These are phyloP conservation scores for Ichneumon xanthorius DNA, from an alignment of 2,888 invertebrate genomes.

Conservation along the genomic window DNA sequence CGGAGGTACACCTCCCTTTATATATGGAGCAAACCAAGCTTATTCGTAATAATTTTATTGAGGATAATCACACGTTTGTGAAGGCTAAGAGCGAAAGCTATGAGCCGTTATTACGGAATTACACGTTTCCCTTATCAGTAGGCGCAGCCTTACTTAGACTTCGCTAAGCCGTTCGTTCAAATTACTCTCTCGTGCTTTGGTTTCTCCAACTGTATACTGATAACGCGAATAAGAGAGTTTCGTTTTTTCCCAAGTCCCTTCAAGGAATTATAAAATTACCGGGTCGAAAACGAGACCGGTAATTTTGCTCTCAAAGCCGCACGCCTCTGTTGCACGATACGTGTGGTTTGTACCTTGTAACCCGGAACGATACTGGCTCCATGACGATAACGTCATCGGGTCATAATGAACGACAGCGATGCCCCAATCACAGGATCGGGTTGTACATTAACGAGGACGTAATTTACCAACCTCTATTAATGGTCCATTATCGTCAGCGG, in stretches of 20 bases:
- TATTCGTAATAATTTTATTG: conserved; percentile 55
- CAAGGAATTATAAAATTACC: conserved; percentile 12
- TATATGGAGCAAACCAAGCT: neutral
- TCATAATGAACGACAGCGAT: conserved; percentile 28
- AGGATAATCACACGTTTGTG: conserved; percentile 48
- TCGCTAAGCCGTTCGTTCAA: conserved; percentile 36
- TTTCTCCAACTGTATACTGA: conserved; percentile 4
- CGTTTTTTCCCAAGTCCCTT: neutral
- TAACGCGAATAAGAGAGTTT: conserved; percentile 23
- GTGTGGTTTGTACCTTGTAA: neutral
- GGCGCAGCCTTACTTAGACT: conserved; percentile 25
- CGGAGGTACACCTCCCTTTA: neutral
- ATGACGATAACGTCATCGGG: neutral
- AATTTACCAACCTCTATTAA: conserved; percentile 44
- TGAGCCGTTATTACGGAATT: conserved; percentile 56
- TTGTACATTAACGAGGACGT: conserved; percentile 24
- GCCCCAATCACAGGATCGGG: conserved; percentile 26
- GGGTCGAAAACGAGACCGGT: neutral
- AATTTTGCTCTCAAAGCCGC: neutral
- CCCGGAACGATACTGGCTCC: neutral
- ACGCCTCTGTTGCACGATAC: neutral
- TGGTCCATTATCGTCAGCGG: conserved; percentile 44
- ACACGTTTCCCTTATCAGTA: conserved; percentile 52
- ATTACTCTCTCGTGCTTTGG: conserved; percentile 19
- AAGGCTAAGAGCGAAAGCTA: conserved; percentile 30